phyloP scores from a whole-genome alignment of 2,888 invertebrate species.

The Pammene fasciana region DNA sequence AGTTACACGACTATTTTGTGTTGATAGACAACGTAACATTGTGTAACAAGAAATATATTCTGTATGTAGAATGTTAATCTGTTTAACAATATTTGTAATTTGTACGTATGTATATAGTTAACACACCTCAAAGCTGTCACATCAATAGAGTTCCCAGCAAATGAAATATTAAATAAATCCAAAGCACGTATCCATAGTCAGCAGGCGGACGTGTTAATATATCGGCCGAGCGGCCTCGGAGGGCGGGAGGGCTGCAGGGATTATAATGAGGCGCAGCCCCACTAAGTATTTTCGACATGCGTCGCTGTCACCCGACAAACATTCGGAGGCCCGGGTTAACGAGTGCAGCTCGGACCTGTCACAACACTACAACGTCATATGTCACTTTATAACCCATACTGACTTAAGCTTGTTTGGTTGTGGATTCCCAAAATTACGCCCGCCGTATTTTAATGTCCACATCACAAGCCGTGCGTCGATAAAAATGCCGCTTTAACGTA shows the following conservation, averaged over 20 bases:
- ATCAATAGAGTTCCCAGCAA: neutral
- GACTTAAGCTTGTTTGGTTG: neutral
- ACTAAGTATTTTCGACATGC: constrained; percentile 84
- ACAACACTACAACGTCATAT: constrained; percentile 6
- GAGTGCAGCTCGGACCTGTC: constrained; percentile 53
- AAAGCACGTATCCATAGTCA: constrained; percentile 34
- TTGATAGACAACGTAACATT: too few relatives aligned
- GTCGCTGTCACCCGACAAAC: constrained; percentile 81
- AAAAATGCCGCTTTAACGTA: constrained; percentile 39
- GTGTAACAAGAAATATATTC: too few relatives aligned
- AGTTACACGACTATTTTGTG: too few relatives aligned
- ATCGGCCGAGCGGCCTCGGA: constrained; percentile 68
- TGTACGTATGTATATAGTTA: too few relatives aligned
- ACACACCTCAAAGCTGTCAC: too few relatives aligned
- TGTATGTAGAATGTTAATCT: too few relatives aligned
- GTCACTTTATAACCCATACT: constrained; percentile 1
- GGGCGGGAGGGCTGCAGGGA: constrained; percentile 68
- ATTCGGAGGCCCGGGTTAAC: constrained; percentile 68
- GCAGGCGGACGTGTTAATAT: constrained; percentile 75
- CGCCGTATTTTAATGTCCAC: constrained; percentile 60
- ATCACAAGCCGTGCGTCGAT: constrained; percentile 46
- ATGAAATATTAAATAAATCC: constrained; percentile 14
- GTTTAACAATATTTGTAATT: too few relatives aligned
- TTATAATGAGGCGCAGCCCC: constrained; percentile 82
- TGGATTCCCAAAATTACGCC: constrained; percentile 60